A percentile compares a stretch with the other conserved stretches of the same genome.
phyloP scores from a whole-genome alignment of 2,888 invertebrate species.

The Dione vanillae region DNA sequence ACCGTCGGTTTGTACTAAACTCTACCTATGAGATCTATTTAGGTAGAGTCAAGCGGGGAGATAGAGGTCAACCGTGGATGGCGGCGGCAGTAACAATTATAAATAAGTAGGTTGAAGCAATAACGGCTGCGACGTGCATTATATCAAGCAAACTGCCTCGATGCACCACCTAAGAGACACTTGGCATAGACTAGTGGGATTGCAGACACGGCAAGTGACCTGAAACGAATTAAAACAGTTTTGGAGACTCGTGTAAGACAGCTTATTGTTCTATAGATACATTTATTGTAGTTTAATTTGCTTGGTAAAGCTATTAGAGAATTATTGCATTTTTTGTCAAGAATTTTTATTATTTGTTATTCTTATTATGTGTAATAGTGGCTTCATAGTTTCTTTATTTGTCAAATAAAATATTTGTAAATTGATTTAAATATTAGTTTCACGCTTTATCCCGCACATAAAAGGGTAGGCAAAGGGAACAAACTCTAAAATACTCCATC shows the following conservation, averaged over 20 bases:
- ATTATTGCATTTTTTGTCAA: too few relatives aligned
- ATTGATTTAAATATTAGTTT: too few relatives aligned
- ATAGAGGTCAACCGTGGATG: conserved; percentile 57
- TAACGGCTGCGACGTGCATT: conserved; percentile 80
- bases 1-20: conserved; percentile 45
- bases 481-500: too few relatives aligned
- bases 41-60: conserved; percentile 47
- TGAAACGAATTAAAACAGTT: conserved; percentile 16
- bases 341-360: too few relatives aligned
- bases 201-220: conserved; percentile 45
- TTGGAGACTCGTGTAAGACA: background rate
- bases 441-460: too few relatives aligned
- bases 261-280: background rate
- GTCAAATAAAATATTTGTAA: too few relatives aligned
- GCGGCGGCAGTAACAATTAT: conserved; percentile 76
- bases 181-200: conserved; percentile 56
- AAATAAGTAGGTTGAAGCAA: conserved; percentile 82
- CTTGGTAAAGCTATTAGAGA: too few relatives aligned
- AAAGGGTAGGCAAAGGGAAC: too few relatives aligned
- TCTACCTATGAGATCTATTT: conserved; percentile 34
- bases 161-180: conserved; percentile 78
- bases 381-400: too few relatives aligned
- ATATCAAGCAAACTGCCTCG: conserved; percentile 82
- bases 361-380: too few relatives aligned
- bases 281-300: background rate